Percentiles rank a stretch among this genome's conserved stretches.
Conservation (phyloP, 2,113 vertebrate species). For the Heliornis fulica region DNA sequence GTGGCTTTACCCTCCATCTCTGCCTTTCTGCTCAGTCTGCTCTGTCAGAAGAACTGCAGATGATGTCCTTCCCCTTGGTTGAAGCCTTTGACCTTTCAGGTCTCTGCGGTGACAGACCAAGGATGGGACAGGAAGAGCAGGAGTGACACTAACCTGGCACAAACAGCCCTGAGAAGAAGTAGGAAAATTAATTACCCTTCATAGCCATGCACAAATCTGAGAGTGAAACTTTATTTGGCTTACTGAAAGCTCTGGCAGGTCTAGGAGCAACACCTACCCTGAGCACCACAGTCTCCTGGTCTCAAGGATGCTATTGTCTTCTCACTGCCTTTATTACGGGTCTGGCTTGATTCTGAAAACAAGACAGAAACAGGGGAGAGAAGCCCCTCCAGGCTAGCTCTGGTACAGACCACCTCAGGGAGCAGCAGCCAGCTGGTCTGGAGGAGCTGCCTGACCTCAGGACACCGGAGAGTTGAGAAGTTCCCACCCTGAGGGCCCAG, state of each 20-base stretch:
- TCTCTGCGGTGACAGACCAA: not conserved
- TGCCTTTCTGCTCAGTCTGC: not conserved
- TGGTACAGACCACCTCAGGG: not conserved
- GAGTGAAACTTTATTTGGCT: not conserved
- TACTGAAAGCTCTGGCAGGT: not conserved
- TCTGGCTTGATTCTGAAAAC: not conserved
- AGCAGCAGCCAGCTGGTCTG: fast-evolving
- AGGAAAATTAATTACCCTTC: not conserved
- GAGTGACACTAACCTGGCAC: not conserved
- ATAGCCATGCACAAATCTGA: not conserved
- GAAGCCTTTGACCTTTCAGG: slow-evolving; percentile 6
- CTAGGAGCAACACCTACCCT: not conserved
- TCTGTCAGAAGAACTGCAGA: not conserved
- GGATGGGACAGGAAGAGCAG: not conserved
- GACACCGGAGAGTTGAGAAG: fast-evolving
- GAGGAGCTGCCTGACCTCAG: not conserved
- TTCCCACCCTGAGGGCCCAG: fast-evolving
- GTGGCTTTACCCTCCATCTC: not conserved
- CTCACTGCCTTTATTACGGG: slow-evolving; percentile 21
- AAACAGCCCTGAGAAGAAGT: not conserved
- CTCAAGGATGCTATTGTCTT: not conserved
- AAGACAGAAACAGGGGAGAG: not conserved
- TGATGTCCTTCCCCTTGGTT: not conserved
- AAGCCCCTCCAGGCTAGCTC: not conserved
- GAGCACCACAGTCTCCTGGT: slow-evolving; percentile 9